Evolutionary conservation across 1,140 invertebrate species (phyloP).

Genomic region (Pissodes strobi): DNA sequence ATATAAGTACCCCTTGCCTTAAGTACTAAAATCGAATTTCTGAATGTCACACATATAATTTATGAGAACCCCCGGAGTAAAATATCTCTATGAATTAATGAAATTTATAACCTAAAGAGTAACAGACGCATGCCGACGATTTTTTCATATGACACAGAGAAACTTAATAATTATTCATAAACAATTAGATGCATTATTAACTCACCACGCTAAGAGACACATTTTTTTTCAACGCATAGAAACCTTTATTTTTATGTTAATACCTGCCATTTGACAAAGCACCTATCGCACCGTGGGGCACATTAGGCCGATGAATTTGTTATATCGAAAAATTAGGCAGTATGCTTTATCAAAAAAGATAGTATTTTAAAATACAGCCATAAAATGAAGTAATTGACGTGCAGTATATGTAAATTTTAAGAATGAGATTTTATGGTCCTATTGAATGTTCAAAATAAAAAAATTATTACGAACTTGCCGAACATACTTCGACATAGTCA

Average conservation of each 20-base stretch:
- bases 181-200: conserved; percentile 14
- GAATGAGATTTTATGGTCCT: no score
- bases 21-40: no score
- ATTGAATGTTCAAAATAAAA: no score
- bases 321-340: not conserved
- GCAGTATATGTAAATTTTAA: no score
- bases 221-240: conserved; percentile 16
- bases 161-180: conserved; percentile 4
- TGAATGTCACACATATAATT: no score
- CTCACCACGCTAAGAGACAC: conserved; percentile 7
- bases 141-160: not conserved
- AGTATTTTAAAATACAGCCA: no score
- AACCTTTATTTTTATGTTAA: conserved; percentile 21
- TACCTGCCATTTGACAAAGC: conserved; percentile 10
- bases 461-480: no score
- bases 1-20: not conserved
- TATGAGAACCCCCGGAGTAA: no score
- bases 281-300: not conserved
- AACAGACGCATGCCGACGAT: not conserved
- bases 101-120: not conserved
- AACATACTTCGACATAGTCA: no score
- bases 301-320: not conserved
- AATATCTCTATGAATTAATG: no score
- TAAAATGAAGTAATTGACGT: no score
- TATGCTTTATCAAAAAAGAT: not conserved